Conservation (phyloP, 2,888 invertebrate genomes). For the Cactoblastis cactorum region DNA sequence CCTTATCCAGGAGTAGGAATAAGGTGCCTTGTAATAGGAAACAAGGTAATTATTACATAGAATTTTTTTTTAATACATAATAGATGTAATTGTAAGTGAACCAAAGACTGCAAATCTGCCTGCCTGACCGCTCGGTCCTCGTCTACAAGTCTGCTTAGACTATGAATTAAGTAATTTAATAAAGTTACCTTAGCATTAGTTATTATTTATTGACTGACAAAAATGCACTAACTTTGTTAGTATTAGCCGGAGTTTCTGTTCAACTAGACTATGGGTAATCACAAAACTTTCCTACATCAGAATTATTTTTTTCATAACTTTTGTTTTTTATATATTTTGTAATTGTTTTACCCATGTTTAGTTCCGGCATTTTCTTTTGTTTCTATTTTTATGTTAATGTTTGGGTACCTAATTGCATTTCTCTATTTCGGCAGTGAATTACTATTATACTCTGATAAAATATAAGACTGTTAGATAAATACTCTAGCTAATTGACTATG, state of each 20-base stretch:
- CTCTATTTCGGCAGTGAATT: constrained; percentile 55
- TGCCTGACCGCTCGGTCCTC: constrained; percentile 38
- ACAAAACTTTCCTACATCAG: too few species aligned
- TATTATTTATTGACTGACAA: constrained; percentile 73
- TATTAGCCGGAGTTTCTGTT: constrained; percentile 23
- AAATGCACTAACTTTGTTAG: constrained; percentile 41
- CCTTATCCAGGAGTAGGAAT: constrained; percentile 61
- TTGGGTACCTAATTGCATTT: constrained; percentile 66
- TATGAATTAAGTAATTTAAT: constrained; percentile 65
- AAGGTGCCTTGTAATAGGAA: constrained; percentile 66
- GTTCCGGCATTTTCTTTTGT: constrained; percentile 17
- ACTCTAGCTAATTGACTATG: constrained; percentile 69
- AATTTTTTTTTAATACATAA: constrained; percentile 24
- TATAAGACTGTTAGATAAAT: constrained; percentile 76
- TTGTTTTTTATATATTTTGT: not conserved
- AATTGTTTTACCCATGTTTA: constrained; percentile 17
- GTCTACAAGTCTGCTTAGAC: constrained; percentile 46
- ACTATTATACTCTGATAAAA: constrained; percentile 75
- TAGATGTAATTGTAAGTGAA: constrained; percentile 55
- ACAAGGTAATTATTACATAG: constrained; percentile 27
- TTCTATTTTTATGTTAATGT: constrained; percentile 37
- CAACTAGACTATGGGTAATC: not conserved
- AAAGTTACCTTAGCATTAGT: constrained; percentile 74
- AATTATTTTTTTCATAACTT: not conserved
- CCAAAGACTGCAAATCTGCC: constrained; percentile 73